phyloP scores from a whole-genome alignment of 2,113 vertebrate genomes.

The Spheniscus mendiculus region DNA sequence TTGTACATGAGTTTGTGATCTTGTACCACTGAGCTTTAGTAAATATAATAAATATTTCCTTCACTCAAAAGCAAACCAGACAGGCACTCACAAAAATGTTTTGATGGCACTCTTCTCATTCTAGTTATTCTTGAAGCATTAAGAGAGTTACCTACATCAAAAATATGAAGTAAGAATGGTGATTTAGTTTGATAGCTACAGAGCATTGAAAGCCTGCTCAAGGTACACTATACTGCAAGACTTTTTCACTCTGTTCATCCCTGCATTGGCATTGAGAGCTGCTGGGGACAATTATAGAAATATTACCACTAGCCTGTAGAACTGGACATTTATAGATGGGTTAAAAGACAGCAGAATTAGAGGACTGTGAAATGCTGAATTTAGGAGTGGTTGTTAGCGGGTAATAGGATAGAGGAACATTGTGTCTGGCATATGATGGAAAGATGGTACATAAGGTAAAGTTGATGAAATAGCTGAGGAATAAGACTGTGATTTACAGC shows the following conservation, averaged over 20 bases:
- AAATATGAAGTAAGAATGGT: not conserved
- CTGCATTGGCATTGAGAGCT: not conserved
- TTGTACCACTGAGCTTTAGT: not conserved
- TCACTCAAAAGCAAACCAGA: not conserved
- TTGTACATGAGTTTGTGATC: not conserved
- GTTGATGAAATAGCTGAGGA: constrained; percentile 7
- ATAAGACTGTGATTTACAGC: constrained; percentile 27
- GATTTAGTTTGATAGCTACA: not conserved
- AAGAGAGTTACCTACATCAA: not conserved
- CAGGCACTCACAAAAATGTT: not conserved
- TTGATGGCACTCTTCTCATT: not conserved
- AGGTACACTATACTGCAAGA: not conserved
- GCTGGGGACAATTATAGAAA: not conserved
- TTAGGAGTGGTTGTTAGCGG: not conserved
- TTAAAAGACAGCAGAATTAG: constrained; percentile 24
- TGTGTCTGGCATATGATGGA: not conserved
- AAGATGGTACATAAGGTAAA: not conserved
- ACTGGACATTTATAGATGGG: not conserved
- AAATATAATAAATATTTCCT: not conserved
- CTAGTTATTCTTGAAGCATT: not conserved
- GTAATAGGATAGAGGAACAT: not conserved
- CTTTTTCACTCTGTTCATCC: not conserved
- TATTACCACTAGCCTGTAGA: not conserved
- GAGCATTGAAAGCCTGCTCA: not conserved
- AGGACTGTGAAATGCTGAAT: not conserved